A percentile compares a stretch with the other conserved stretches of the same genome.
These are phyloP conservation scores for Hetaerina americana DNA, from an alignment of 1,140 invertebrate species.

Conservation along the genomic window DNA sequence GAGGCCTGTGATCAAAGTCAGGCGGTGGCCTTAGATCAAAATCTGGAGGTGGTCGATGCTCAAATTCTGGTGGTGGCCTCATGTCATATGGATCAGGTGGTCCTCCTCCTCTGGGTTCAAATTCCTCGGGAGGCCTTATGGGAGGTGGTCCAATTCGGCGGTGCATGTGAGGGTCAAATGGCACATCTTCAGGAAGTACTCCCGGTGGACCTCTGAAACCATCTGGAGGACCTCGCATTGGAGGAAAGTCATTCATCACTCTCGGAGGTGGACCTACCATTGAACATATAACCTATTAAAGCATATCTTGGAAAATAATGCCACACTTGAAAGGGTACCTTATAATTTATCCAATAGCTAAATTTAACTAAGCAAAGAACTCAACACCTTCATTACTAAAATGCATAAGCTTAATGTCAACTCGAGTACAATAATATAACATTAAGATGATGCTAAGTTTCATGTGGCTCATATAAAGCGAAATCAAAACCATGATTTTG, in stretches of 20 bases:
- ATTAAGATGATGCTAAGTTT: no score
- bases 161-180: not conserved
- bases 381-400: no score
- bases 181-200: not conserved
- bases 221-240: constrained; percentile 13
- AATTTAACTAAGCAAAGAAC: no score
- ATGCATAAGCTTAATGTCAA: no score
- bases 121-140: not conserved
- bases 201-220: constrained; percentile 18
- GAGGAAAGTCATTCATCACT: not conserved
- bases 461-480: no score
- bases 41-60: constrained; percentile 1
- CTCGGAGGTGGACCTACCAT: not conserved
- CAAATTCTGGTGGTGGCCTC: constrained; percentile 6
- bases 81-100: constrained; percentile 3
- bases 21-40: not conserved
- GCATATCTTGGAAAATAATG: no score
- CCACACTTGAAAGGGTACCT: no score
- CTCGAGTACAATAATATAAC: no score
- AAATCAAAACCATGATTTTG: no score
- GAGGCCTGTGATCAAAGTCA: not conserved
- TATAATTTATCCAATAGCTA: no score
- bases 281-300: no score
- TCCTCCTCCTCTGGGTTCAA: not conserved
- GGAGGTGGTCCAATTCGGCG: not conserved